These are phyloP conservation scores for roundworm (Caenorhabditis elegans) DNA, from an alignment of 1,140 invertebrate species.

Conservation along the genomic window WBcel235 BX284605.5:13342501-13343000, in stretches of 20 bases:
- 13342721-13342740: no score
- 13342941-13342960: no score
- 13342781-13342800: no score
- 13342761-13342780: neutral
- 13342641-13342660: constrained; percentile 49
- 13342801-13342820: no score
- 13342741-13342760: neutral
- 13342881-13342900: no score
- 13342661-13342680: constrained; percentile 49
- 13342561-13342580: constrained; percentile 59
- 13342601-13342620: constrained; percentile 56
- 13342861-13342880: no score
- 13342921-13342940: no score
- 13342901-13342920: no score
- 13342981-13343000: constrained; percentile 28
- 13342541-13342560: constrained; percentile 61
- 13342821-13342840: no score
- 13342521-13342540: neutral
- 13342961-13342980: no score
- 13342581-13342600: constrained; percentile 54
- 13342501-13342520: neutral
- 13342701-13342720: constrained; percentile 26
- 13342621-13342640: neutral
- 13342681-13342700: constrained; percentile 51
- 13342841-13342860: no score